Base-by-base conservation (phyloP, 2,113 vertebrate genomes). In the Atractosteus spatula region DNA sequence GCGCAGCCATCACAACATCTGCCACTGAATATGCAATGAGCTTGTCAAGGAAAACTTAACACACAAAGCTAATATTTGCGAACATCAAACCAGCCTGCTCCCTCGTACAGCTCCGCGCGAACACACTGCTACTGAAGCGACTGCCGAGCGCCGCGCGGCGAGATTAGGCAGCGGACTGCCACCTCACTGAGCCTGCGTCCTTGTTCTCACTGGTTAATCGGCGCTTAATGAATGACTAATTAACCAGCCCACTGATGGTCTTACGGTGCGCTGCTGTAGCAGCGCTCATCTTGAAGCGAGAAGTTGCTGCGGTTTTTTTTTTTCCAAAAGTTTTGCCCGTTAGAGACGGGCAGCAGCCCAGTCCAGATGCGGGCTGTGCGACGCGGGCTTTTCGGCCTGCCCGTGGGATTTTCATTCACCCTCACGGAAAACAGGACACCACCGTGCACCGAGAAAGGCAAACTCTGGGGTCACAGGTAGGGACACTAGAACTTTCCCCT, bases 21-120 rank as follows among this genome's bases (percentile, higher is more conserved):
- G 90, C 83, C 81, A 72, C 85, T 92, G 89, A 91, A 92, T 92
- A 92, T 91, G 84, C 88, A 90, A 91, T 89, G 86, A 91, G 85
- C 63, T 72, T 78, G 84, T 89, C 87, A 87, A 80, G 84, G 83
- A 80, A 85, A 81, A 83, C 71, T 72, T 85, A 81, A 71, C 44
- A 79, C 76, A 78, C 76, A 85, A 75, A 82, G 86, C 88, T 89
- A 90, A 93, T 91, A 91, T 93, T 91, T 91, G 84, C 86, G 72
- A 82, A 91, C 87, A 91, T 88, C 82, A 87, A 81, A 86, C 88
- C 82, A 82, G 82, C 79, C 84, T 81, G 76, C 77, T 29, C 67
- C 67, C 67, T 70, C 70, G 80, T 82, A 74, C 75, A 4, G 17
- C 71, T 41, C 76, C 41, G 70, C 80, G 74, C 69, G 79, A 76